Percentiles rank a stretch among this genome's conserved stretches.
Evolutionary conservation across 1,140 invertebrate genomes (phyloP).

Genomic region (Ceratitis capitata): DNA sequence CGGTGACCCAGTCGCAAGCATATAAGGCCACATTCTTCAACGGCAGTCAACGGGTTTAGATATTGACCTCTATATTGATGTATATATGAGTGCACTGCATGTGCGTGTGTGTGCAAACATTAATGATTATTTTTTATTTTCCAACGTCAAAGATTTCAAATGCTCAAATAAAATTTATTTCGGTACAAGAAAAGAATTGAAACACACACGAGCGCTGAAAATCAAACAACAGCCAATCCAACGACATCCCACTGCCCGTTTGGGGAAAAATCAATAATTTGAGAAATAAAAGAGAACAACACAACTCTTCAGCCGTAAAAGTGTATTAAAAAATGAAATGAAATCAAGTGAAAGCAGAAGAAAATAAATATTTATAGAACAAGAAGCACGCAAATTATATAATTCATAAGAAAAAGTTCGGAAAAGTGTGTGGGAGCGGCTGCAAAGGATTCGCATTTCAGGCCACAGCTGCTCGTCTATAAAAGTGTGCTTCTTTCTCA

Average conservation of each 20-base stretch:
- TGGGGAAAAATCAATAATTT: background rate
- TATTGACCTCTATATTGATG: background rate
- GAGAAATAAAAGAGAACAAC: background rate
- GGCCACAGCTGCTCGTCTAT: background rate
- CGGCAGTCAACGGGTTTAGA: background rate
- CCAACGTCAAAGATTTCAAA: background rate
- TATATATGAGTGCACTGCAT: too few relatives aligned
- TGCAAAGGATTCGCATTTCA: background rate
- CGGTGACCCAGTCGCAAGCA: too few relatives aligned
- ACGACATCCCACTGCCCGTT: background rate
- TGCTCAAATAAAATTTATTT: conserved; percentile 2
- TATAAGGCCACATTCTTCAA: background rate
- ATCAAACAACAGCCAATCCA: background rate
- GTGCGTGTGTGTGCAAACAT: background rate
- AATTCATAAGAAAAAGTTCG: background rate
- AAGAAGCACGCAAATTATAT: background rate
- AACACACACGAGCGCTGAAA: background rate
- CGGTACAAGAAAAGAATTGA: background rate
- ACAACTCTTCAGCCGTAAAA: background rate
- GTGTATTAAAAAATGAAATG: background rate
- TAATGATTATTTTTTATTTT: background rate
- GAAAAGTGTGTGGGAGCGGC: background rate
- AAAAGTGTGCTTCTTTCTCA: background rate
- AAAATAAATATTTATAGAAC: background rate
- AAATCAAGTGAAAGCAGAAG: background rate